These are phyloP conservation scores for Sinodicranocentrus sp. DNA, from an alignment of 2,888 invertebrate genomes.

Conservation along the genomic window DNA sequence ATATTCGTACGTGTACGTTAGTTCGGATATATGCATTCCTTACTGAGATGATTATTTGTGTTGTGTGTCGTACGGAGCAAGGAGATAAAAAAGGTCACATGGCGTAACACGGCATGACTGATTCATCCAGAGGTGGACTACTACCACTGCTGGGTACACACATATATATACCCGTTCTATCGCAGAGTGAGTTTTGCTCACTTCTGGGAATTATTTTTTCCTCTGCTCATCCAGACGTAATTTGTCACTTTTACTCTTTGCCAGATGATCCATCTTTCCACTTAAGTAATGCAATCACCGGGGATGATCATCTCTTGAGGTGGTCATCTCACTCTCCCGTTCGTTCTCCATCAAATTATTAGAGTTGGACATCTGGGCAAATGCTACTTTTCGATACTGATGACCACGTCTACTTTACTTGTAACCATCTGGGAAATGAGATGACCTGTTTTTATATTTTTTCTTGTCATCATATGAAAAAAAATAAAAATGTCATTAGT, in stretches of 20 bases:
- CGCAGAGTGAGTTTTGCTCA: conserved; percentile 25
- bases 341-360: conserved; percentile 64
- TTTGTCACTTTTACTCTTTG: conserved; percentile 71
- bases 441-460: conserved; percentile 66
- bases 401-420: too few relatives aligned
- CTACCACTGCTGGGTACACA: too few relatives aligned
- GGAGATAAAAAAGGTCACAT: conserved; percentile 58
- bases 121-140: conserved; percentile 6
- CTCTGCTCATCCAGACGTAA: conserved; percentile 68
- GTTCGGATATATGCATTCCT: background rate
- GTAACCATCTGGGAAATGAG: conserved; percentile 56
- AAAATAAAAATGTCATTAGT: conserved; percentile 50
- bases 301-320: conserved; percentile 67
- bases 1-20: background rate
- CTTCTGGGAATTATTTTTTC: conserved; percentile 61
- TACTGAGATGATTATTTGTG: conserved; percentile 43
- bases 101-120: conserved; percentile 7
- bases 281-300: conserved; percentile 67
- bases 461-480: background rate
- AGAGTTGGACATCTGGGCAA: conserved; percentile 63
- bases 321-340: conserved; percentile 52
- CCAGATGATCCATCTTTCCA: conserved; percentile 68
- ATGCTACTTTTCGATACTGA: too few relatives aligned
- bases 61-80: conserved; percentile 6
- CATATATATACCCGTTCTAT: too few relatives aligned